Conservation (phyloP, 2,113 vertebrate species). For the Apteryx mantelli region DNA sequence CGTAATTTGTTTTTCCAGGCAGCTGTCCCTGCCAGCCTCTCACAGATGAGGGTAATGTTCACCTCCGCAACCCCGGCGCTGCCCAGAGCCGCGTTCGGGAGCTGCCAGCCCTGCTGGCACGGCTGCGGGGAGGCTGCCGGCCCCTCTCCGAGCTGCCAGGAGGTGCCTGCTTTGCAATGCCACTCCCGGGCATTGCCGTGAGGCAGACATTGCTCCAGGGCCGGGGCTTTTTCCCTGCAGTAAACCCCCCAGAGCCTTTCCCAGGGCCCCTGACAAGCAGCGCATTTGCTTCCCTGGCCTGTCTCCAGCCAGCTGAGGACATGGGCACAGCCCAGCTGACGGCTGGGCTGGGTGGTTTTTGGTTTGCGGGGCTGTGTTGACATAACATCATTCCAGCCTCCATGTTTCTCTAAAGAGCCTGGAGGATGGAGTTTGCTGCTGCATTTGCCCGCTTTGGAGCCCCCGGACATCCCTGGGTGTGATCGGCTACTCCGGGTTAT, state of each 20-base stretch:
- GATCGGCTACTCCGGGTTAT: neutral
- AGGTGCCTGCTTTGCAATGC: neutral
- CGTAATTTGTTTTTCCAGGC: neutral
- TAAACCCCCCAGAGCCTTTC: no score
- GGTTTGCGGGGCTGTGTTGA: neutral
- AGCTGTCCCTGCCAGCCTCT: neutral
- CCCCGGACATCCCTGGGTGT: neutral
- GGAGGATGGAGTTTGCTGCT: neutral
- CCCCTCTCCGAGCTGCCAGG: neutral
- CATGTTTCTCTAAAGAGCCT: neutral
- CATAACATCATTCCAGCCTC: neutral
- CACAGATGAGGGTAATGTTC: neutral
- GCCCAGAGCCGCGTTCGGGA: neutral
- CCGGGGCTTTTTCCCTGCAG: neutral
- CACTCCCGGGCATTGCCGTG: neutral
- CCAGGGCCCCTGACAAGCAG: neutral
- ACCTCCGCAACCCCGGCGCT: neutral
- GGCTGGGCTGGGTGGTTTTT: neutral
- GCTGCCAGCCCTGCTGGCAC: accelerated
- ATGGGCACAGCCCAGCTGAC: neutral
- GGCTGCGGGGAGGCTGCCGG: neutral
- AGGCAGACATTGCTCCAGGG: no score
- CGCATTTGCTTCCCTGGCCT: neutral
- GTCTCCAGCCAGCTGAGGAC: neutral
- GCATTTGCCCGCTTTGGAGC: neutral